Evolutionary conservation across 2,888 invertebrate genomes (phyloP).

Genomic region (Sympetrum striolatum): DNA sequence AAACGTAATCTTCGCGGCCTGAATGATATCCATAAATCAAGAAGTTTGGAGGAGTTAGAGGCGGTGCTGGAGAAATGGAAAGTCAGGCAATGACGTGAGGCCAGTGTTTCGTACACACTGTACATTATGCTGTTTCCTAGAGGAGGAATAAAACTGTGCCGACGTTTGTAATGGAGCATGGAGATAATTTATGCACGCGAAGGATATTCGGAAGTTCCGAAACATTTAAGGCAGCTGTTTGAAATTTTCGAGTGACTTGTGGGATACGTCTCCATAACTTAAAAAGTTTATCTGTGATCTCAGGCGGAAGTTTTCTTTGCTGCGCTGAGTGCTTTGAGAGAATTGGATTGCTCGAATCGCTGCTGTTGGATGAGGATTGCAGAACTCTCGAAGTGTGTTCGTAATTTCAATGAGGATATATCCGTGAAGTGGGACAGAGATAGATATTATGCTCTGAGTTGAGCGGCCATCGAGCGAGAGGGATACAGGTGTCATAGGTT

Average conservation of each 20-base stretch:
- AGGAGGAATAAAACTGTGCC: neutral
- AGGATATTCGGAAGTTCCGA: neutral
- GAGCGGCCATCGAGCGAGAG: too few species aligned
- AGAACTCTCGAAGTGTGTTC: too few species aligned
- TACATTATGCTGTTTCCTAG: neutral
- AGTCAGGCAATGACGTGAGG: neutral
- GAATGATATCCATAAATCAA: neutral
- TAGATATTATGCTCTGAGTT: too few species aligned
- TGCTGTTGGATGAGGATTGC: too few species aligned
- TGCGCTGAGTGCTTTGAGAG: too few species aligned
- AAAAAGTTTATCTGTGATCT: neutral
- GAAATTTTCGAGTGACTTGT: neutral
- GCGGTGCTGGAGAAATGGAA: neutral
- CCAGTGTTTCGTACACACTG: neutral
- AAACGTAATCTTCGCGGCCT: neutral
- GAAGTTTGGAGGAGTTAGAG: neutral
- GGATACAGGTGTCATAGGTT: too few species aligned
- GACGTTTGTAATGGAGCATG: neutral
- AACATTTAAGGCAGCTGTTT: neutral
- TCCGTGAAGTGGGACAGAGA: too few species aligned
- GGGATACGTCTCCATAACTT: neutral
- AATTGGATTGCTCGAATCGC: too few species aligned
- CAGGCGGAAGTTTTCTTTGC: neutral
- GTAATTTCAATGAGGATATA: too few species aligned
- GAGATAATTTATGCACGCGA: neutral